Percentiles rank a stretch among this genome's conserved stretches.
phyloP scores from a whole-genome alignment of 2,797 vertebrate species.

The Toxotes lorentzi region DNA sequence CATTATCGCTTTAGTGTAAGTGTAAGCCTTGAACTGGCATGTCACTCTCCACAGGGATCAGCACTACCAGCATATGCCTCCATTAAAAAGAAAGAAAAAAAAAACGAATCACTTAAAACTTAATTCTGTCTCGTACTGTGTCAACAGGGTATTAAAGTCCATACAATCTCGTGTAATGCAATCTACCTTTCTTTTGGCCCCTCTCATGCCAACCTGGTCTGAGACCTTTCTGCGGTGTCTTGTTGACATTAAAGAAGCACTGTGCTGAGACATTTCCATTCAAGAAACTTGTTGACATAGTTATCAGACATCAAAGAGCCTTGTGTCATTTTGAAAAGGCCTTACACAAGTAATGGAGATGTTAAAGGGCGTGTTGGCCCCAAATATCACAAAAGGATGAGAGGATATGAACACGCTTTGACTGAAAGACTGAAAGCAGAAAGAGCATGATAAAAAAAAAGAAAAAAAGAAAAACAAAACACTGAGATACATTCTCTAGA shows the following conservation, averaged over 20 bases:
- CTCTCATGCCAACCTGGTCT: constrained; percentile 30
- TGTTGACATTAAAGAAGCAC: constrained; percentile 71
- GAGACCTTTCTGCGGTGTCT: constrained; percentile 61
- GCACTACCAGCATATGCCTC: not conserved
- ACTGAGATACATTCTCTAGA: constrained; percentile 67
- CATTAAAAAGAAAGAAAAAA: not conserved
- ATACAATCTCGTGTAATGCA: constrained; percentile 35
- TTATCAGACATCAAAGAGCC: constrained; percentile 77
- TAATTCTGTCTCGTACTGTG: constrained; percentile 9
- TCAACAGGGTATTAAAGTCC: constrained; percentile 26
- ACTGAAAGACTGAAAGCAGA: constrained; percentile 66
- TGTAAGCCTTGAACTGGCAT: constrained; percentile 25
- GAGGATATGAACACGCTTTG: constrained; percentile 72
- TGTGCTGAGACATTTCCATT: constrained; percentile 69
- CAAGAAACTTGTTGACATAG: constrained; percentile 80
- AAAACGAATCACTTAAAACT: not conserved
- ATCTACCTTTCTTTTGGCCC: constrained; percentile 25
- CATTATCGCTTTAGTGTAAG: constrained; percentile 34
- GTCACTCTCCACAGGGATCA: constrained; percentile 4
- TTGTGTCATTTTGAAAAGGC: constrained; percentile 74
- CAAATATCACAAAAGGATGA: constrained; percentile 80
- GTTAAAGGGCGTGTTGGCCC: constrained; percentile 75
- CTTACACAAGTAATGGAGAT: constrained; percentile 75
- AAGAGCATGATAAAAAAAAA: constrained; percentile 32
- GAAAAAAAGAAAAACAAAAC: constrained; percentile 24